phyloP scores from a whole-genome alignment of 1,140 invertebrate species.

The Druon quercuslanigerum region DNA sequence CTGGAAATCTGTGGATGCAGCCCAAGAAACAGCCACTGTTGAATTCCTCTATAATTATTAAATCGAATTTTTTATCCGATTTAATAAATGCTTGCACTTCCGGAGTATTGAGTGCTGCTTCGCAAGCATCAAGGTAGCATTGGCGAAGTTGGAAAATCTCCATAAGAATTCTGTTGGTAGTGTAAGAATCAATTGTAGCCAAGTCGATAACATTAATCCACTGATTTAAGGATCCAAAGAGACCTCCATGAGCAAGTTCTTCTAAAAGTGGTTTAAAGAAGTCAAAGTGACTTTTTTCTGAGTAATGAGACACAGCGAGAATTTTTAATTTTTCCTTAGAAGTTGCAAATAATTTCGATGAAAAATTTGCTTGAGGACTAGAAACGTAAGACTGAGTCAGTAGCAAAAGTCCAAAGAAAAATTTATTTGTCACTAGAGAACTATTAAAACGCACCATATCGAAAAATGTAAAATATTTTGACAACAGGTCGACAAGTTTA shows the following conservation, averaged over 20 bases:
- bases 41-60: constrained; percentile 81
- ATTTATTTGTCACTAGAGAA: too few species aligned
- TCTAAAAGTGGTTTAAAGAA: constrained; percentile 80
- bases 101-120: constrained; percentile 73
- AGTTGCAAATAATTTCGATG: background rate
- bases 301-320: constrained; percentile 80
- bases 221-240: constrained; percentile 44
- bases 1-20: constrained; percentile 72
- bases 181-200: constrained; percentile 10
- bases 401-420: too few species aligned
- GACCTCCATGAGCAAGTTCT: constrained; percentile 79
- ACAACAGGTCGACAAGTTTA: too few species aligned
- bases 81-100: constrained; percentile 74
- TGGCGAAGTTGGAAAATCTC: constrained; percentile 36
- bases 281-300: constrained; percentile 82
- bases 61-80: constrained; percentile 77
- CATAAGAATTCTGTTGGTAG: background rate
- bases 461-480: too few species aligned
- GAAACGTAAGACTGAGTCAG: too few species aligned
- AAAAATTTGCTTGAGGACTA: too few species aligned
- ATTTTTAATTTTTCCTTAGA: constrained; percentile 69
- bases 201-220: constrained; percentile 69
- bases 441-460: too few species aligned
- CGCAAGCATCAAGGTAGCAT: constrained; percentile 65
- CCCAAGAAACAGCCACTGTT: constrained; percentile 81